These are phyloP conservation scores for Sturnira hondurensis DNA, from an alignment of 2,113 vertebrate species.

Conservation along the genomic window DNA sequence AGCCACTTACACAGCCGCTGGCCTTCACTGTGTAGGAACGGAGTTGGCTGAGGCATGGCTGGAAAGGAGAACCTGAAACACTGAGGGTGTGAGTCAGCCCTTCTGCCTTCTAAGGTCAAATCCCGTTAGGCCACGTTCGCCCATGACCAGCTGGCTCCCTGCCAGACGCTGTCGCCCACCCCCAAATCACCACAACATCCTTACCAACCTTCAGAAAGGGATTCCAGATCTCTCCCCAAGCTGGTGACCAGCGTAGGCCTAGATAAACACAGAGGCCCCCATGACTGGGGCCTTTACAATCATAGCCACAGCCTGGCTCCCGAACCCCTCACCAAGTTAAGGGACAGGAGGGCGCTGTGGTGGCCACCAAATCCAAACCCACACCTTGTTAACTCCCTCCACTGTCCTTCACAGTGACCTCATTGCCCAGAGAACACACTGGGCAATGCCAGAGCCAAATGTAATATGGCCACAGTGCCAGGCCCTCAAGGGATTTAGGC, in stretches of 20 bases:
- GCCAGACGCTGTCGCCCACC: not conserved
- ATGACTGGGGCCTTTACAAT: not conserved
- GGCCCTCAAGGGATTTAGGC: not conserved
- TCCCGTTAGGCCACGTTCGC: slow-evolving; percentile 51
- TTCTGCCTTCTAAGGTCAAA: slow-evolving; percentile 28
- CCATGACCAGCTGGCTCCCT: slow-evolving; percentile 1
- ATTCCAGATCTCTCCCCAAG: not conserved
- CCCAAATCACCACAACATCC: not conserved
- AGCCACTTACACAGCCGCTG: not conserved
- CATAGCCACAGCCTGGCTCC: not conserved
- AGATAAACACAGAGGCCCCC: not conserved
- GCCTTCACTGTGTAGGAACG: slow-evolving; percentile 31
- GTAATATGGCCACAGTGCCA: not conserved
- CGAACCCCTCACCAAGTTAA: not conserved
- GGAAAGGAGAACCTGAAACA: slow-evolving; percentile 55
- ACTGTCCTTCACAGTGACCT: not conserved
- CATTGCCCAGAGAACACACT: not conserved
- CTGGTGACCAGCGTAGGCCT: not conserved
- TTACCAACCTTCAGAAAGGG: not conserved
- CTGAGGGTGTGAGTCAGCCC: slow-evolving; percentile 39
- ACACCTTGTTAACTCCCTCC: not conserved
- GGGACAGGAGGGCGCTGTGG: not conserved
- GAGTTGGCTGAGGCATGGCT: not conserved
- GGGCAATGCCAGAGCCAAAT: not conserved
- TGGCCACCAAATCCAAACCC: not conserved